A percentile compares a stretch with the other conserved stretches of the same genome.
phyloP scores from a whole-genome alignment of 2,888 invertebrate genomes.

The Acrobasis suavella region DNA sequence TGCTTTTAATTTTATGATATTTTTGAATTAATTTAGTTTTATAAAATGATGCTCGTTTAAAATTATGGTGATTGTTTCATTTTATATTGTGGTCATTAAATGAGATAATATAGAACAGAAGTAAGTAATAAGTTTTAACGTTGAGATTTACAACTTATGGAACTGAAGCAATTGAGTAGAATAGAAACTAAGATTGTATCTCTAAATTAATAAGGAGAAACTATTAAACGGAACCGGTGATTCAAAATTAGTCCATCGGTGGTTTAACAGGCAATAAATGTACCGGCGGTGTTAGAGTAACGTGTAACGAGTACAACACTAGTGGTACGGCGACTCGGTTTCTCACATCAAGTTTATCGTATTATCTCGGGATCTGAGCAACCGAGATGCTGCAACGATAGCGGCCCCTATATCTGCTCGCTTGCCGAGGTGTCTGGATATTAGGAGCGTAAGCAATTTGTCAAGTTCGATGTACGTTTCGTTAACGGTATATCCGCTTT shows the following conservation, averaged over 20 bases:
- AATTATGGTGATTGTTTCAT: constrained; percentile 15
- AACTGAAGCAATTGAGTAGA: not conserved
- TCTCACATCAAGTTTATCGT: constrained; percentile 67
- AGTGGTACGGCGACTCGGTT: constrained; percentile 41
- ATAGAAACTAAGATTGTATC: constrained; percentile 11
- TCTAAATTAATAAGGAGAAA: constrained; percentile 9
- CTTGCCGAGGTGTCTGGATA: constrained; percentile 73
- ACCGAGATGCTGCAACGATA: constrained; percentile 70
- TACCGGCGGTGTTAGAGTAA: constrained; percentile 42
- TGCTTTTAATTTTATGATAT: constrained; percentile 36
- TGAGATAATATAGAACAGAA: constrained; percentile 8
- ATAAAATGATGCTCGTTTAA: constrained; percentile 18
- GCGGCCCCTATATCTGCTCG: constrained; percentile 57
- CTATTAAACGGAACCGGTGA: constrained; percentile 13
- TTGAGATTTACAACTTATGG: constrained; percentile 3
- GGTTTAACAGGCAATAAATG: constrained; percentile 30
- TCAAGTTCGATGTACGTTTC: constrained; percentile 73
- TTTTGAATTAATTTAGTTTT: constrained; percentile 44
- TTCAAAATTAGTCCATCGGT: constrained; percentile 20
- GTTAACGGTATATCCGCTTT: constrained; percentile 61
- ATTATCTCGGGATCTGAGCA: constrained; percentile 74
- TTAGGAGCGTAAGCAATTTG: constrained; percentile 81
- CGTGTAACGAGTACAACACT: constrained; percentile 46
- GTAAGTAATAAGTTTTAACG: constrained; percentile 6
- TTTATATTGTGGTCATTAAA: constrained; percentile 21